These are phyloP conservation scores for Daktulosphaira vitifoliae DNA, from an alignment of 1,140 invertebrate species.

Conservation along the genomic window DNA sequence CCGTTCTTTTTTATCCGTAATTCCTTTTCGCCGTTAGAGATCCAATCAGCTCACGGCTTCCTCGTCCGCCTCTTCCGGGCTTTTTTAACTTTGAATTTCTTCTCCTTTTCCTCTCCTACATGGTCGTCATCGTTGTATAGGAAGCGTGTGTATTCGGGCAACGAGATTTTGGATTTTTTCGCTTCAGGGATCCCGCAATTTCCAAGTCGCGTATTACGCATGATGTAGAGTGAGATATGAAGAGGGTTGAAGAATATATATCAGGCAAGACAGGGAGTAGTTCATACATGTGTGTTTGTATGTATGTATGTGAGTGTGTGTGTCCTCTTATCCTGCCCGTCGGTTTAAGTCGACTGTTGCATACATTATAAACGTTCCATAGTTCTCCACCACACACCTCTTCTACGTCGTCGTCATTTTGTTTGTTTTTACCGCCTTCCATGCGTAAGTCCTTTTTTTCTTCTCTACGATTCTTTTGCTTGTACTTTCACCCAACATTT, in stretches of 20 bases:
- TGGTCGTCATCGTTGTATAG: background rate
- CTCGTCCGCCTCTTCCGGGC: constrained; percentile 25
- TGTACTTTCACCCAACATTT: background rate
- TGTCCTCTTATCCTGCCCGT: background rate
- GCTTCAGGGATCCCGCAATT: constrained; percentile 27
- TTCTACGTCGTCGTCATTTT: constrained; percentile 17
- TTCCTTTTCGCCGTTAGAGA: constrained; percentile 33
- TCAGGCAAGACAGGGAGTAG: background rate
- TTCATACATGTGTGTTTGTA: background rate
- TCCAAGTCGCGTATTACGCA: background rate
- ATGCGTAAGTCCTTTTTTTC: constrained; percentile 13
- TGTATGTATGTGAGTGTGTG: background rate
- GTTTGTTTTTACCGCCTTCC: constrained; percentile 28
- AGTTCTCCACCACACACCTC: background rate
- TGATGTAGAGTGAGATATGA: background rate
- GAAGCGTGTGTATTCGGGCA: constrained; percentile 6
- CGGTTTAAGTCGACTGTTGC: constrained; percentile 32
- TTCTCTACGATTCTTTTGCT: background rate
- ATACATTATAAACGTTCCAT: constrained; percentile 30
- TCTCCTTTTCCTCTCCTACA: background rate
- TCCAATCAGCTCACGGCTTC: constrained; percentile 31
- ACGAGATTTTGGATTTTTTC: constrained; percentile 32
- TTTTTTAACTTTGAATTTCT: constrained; percentile 28
- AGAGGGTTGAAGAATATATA: constrained; percentile 12
- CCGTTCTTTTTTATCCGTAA: constrained; percentile 30